Evolutionary conservation across 2,797 vertebrate species (phyloP).

Genomic region (Percopsis omiscomaycus): DNA sequence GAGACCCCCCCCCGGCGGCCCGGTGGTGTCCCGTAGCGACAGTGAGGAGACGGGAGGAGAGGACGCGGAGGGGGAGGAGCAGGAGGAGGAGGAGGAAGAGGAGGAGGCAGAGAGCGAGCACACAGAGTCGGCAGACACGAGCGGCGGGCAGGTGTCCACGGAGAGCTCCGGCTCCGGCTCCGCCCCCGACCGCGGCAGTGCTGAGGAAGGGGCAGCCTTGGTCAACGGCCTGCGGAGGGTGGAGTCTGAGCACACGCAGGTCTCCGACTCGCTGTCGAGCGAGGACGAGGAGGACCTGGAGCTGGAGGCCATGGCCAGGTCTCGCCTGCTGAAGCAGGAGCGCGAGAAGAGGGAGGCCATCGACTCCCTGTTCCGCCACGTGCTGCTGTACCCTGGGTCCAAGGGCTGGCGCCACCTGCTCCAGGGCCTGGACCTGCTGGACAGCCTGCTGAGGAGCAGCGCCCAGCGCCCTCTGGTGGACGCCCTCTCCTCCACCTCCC

Average conservation of each 20-base stretch:
- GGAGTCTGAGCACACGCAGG: slow-evolving; percentile 91
- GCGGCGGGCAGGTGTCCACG: slow-evolving; percentile 80
- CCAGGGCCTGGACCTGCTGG: slow-evolving; percentile 89
- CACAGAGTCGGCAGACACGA: slow-evolving; percentile 93
- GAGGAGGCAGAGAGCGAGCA: slow-evolving; percentile 83
- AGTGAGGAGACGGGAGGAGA: slow-evolving; percentile 61
- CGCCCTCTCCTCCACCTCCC: slow-evolving; percentile 83
- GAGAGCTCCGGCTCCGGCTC: slow-evolving; percentile 91
- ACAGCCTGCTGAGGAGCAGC: slow-evolving; percentile 89
- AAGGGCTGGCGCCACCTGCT: slow-evolving; percentile 87
- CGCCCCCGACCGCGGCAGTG: slow-evolving; percentile 68
- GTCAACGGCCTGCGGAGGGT: slow-evolving; percentile 72
- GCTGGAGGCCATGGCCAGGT: slow-evolving; percentile 84
- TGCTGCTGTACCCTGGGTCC: slow-evolving; percentile 86
- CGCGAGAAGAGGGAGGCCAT: slow-evolving; percentile 84
- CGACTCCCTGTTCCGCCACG: slow-evolving; percentile 88
- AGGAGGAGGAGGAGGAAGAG: slow-evolving; percentile 29
- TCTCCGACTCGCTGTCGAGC: slow-evolving; percentile 93
- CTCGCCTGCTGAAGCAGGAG: slow-evolving; percentile 82
- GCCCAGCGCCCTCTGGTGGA: slow-evolving; percentile 86
- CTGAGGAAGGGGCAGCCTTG: slow-evolving; percentile 58
- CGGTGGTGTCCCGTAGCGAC: slow-evolving; percentile 54
- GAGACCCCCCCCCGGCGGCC: slow-evolving; percentile 42
- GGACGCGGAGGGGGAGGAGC: slow-evolving; percentile 9
- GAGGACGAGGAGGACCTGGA: slow-evolving; percentile 91